These are phyloP conservation scores for Germaria angustata DNA, from an alignment of 2,888 invertebrate genomes.

Conservation along the genomic window DNA sequence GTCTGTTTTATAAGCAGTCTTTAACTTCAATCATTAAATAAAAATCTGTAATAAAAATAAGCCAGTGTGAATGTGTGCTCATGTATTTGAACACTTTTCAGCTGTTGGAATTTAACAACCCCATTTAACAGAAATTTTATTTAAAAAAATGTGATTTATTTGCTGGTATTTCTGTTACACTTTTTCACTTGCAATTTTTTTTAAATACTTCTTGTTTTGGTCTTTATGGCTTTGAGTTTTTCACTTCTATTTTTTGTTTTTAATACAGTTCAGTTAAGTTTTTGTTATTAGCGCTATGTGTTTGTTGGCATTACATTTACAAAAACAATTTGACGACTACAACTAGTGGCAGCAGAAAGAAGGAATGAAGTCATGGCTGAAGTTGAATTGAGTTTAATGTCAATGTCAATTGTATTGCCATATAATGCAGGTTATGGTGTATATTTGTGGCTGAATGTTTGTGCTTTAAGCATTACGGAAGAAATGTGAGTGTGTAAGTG, in stretches of 20 bases:
- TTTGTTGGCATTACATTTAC: constrained; percentile 28
- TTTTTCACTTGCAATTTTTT: constrained; percentile 36
- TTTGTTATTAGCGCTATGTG: constrained; percentile 11
- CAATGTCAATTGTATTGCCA: constrained; percentile 65
- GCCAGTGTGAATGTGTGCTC: neutral
- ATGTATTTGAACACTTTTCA: constrained; percentile 34
- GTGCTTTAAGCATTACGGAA: neutral
- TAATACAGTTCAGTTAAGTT: constrained; percentile 37
- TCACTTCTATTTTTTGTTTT: neutral
- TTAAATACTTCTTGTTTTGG: constrained; percentile 53
- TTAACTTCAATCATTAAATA: constrained; percentile 6
- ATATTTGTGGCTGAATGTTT: neutral
- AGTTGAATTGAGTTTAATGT: constrained; percentile 70
- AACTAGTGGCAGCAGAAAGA: constrained; percentile 54
- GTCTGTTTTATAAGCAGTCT: neutral
- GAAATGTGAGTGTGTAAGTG: constrained; percentile 24
- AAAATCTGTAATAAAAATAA: neutral
- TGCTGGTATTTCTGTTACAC: constrained; percentile 54
- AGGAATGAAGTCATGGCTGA: constrained; percentile 67
- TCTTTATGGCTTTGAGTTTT: constrained; percentile 56
- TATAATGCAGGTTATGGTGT: constrained; percentile 55
- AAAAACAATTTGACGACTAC: neutral
- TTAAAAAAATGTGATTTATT: constrained; percentile 46
- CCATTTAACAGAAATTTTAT: constrained; percentile 35
- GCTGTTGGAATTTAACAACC: constrained; percentile 33